Evolutionary conservation across 1,140 invertebrate species (phyloP).

Genomic region (Teleopsis dalmanni): DNA sequence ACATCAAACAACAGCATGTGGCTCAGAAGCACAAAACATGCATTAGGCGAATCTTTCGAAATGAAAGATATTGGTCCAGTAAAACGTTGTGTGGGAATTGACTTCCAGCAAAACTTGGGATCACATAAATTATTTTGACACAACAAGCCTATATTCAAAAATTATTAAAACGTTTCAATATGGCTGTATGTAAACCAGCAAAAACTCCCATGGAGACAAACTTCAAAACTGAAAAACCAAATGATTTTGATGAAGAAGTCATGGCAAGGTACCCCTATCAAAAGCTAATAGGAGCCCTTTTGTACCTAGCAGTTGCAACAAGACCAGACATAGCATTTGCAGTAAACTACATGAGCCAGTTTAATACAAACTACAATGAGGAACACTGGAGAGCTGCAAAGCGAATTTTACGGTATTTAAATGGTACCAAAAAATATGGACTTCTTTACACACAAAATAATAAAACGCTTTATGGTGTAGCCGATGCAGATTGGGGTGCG

Average conservation of each 20-base stretch:
- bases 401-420: slow-evolving; percentile 9
- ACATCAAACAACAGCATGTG: not conserved
- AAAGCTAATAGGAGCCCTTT: not conserved
- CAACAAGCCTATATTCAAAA: slow-evolving; percentile 1
- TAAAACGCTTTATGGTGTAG: not conserved
- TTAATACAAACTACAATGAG: slow-evolving; percentile 7
- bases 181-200: not conserved
- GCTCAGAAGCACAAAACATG: not conserved
- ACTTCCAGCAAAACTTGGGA: slow-evolving; percentile 43
- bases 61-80: no score
- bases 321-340: slow-evolving; percentile 44
- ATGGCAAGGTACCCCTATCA: slow-evolving; percentile 14
- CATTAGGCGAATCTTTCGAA: no score
- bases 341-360: slow-evolving; percentile 30
- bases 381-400: slow-evolving; percentile 7
- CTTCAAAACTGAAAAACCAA: slow-evolving; percentile 1
- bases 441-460: not conserved
- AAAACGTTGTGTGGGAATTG: slow-evolving; percentile 39
- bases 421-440: no score
- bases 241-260: not conserved
- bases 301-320: slow-evolving; percentile 14
- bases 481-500: slow-evolving; percentile 13
- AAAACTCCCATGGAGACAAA: not conserved
- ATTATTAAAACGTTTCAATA: not conserved
- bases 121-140: slow-evolving; percentile 22